Evolutionary conservation across 2,888 invertebrate species (phyloP).

Genomic region (Palloptera scutellata): DNA sequence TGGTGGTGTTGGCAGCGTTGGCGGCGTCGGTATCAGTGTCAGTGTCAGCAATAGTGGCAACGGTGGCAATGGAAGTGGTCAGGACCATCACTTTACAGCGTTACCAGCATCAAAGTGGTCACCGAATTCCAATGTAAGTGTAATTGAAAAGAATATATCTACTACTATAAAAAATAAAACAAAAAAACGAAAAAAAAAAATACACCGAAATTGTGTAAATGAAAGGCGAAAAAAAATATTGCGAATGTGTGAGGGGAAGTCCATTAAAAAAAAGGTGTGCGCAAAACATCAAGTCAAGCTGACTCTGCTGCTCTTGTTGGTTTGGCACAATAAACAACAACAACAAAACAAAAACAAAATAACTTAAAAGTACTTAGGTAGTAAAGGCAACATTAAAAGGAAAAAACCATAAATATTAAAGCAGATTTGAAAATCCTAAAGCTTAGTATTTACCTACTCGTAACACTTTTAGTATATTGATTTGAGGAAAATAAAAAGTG

Average conservation of each 20-base stretch:
- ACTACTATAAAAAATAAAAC: neutral
- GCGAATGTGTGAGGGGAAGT: neutral
- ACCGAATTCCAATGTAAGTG: conserved; percentile 62
- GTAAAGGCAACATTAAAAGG: too few relatives aligned
- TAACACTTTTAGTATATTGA: too few relatives aligned
- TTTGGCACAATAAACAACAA: too few relatives aligned
- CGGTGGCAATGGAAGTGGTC: conserved; percentile 40
- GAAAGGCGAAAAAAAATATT: neutral
- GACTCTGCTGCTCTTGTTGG: too few relatives aligned
- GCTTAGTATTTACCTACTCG: too few relatives aligned
- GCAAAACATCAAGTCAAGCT: too few relatives aligned
- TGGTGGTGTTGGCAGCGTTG: too few relatives aligned
- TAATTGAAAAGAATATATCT: conserved; percentile 16
- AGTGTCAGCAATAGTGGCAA: conserved; percentile 39
- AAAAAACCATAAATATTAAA: too few relatives aligned
- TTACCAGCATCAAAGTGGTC: conserved; percentile 61
- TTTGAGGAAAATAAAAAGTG: too few relatives aligned
- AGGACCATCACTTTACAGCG: conserved; percentile 57
- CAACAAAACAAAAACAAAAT: too few relatives aligned
- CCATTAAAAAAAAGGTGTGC: neutral
- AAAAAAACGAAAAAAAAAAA: neutral
- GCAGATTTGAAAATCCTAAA: too few relatives aligned
- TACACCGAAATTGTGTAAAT: neutral
- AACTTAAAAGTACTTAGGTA: too few relatives aligned
- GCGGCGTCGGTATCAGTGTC: conserved; percentile 40